Conservation (phyloP, 2,113 vertebrate genomes). For the Halcyon malimbica region DNA sequence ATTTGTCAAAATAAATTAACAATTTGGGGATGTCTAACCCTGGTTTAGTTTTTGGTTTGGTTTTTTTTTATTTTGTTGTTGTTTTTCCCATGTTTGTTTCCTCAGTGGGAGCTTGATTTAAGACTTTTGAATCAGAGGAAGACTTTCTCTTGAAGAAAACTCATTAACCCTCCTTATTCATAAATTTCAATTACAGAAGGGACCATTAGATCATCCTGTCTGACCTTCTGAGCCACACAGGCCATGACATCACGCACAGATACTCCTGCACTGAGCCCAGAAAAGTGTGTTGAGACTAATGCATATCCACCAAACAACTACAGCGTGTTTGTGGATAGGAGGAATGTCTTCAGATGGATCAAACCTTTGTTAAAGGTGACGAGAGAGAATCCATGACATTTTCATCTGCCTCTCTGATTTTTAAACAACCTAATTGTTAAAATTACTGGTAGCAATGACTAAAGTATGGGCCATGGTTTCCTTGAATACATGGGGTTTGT, state of each 20-base stretch:
- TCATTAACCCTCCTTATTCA: not conserved
- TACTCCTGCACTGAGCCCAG: not conserved
- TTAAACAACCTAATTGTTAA: not conserved
- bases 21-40: not conserved
- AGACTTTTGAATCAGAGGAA: not conserved
- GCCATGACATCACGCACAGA: not conserved
- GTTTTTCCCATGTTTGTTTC: not conserved
- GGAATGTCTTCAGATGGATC: not conserved
- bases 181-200: not conserved
- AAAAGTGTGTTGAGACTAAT: not conserved
- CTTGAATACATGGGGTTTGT: not conserved
- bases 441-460: not conserved
- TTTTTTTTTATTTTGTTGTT: not conserved
- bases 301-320: not conserved
- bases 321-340: not conserved
- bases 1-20: not conserved
- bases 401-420: not conserved
- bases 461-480: not conserved
- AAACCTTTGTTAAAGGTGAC: not conserved
- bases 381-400: not conserved
- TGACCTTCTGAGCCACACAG: not conserved
- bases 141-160: not conserved
- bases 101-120: not conserved
- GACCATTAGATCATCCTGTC: not conserved
- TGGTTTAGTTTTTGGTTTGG: not conserved